Evolutionary conservation across 2,113 vertebrate genomes (phyloP).

Genomic region (Vireo altiloquus): DNA sequence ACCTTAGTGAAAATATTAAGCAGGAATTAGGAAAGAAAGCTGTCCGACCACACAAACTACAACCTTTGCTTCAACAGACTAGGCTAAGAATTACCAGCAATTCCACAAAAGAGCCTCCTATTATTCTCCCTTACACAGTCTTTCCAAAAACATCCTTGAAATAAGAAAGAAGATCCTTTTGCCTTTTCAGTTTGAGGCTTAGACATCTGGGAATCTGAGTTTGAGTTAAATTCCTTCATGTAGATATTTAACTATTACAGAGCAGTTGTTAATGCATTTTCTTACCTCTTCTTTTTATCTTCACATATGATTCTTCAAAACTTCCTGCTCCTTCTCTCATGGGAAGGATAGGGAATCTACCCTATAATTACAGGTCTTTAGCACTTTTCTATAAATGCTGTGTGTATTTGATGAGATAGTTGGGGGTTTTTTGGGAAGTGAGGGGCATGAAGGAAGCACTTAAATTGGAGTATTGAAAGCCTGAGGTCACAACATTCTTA

Average conservation of each 20-base stretch:
- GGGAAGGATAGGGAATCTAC: neutral
- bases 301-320: neutral
- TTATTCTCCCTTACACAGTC: neutral
- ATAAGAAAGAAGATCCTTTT: neutral
- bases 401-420: neutral
- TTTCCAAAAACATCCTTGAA: neutral
- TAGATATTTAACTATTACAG: neutral
- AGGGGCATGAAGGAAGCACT: neutral
- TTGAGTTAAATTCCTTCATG: neutral
- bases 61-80: neutral
- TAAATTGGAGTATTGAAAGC: neutral
- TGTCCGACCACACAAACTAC: neutral
- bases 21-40: neutral
- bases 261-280: neutral
- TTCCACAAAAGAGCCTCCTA: neutral
- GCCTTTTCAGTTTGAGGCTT: neutral
- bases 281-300: neutral
- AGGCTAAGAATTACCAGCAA: neutral
- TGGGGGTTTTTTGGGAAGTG: accelerated
- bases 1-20: neutral
- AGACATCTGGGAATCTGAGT: neutral
- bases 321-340: neutral
- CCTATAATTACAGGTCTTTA: neutral
- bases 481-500: neutral
- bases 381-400: neutral